Base-by-base conservation (phyloP, 2,888 invertebrate genomes). In the Coronaproctus castanopsis region DNA sequence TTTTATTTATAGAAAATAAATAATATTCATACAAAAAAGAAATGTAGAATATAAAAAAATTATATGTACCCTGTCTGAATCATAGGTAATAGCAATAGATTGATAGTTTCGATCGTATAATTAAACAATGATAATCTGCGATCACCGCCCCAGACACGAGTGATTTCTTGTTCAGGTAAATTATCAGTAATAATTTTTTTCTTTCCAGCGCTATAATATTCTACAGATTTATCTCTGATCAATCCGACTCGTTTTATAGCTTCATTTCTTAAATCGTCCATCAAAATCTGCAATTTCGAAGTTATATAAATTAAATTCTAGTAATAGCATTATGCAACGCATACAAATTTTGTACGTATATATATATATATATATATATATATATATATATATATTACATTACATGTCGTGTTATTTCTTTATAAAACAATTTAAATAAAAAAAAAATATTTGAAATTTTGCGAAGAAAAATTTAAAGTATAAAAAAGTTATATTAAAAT, bases 21-120 rank as follows among this genome's bases (percentile, higher is more conserved):
- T n/a, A n/a, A n/a, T n/a, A n/a, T n/a, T n/a, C n/a, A n/a, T n/a
- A n/a, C n/a, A n/a, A n/a, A n/a, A n/a, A n/a, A n/a, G n/a, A n/a
- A n/a, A n/a, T n/a, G n/a, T n/a, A n/a, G n/a, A n/a, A n/a, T n/a
- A n/a, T n/a, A n/a, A n/a, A n/a, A n/a, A n/a, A n/a, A n/a, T n/a
- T n/a, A 20, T 56, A 73, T 80, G 74, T 71, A 91, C 91, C 88
- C 87, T 68, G 88, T 88, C 69, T 87, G 83, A 65, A 98, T 84
- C 97, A 98, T 98, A 1, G 98, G 97, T 59, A 97, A 73, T 49
- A 98, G 76, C 21, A 98, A 78, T 80, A 98, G 81, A 69, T 87
- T 87, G 69, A 98, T 85, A 1, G 93, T 89, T 75, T 98, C 98
- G 48, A 90, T 83, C 1, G 93, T 93, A 74, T 95, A 98, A 55